Conservation (phyloP, 2,113 vertebrate genomes). For the Ranitomeya variabilis region DNA sequence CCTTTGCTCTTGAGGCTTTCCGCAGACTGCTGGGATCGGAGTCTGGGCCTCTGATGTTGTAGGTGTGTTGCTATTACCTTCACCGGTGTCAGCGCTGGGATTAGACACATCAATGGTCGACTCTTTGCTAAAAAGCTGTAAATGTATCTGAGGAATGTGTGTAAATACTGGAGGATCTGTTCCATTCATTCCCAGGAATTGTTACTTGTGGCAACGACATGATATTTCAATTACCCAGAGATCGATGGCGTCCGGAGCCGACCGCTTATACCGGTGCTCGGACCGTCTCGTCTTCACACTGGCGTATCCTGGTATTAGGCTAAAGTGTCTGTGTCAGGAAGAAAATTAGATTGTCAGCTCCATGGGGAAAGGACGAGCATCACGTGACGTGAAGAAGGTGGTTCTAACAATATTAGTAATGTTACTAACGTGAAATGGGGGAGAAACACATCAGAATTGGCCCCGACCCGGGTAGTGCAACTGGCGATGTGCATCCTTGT, state of each 20-base stretch:
- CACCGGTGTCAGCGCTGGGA: slow-evolving; percentile 27
- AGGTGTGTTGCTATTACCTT: slow-evolving; percentile 25
- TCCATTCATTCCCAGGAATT: not conserved
- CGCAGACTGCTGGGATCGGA: slow-evolving; percentile 4
- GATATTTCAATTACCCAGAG: not conserved
- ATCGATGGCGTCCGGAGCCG: not conserved
- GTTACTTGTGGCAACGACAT: not conserved
- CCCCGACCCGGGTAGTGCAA: too few species aligned
- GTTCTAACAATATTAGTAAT: too few species aligned
- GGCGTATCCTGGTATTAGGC: too few species aligned
- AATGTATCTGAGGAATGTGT: slow-evolving; percentile 16
- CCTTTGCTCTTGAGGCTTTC: slow-evolving; percentile 33
- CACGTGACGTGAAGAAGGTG: too few species aligned
- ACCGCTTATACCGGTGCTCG: not conserved
- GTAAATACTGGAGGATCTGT: not conserved
- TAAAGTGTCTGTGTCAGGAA: too few species aligned
- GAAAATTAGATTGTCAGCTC: too few species aligned
- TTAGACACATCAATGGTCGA: slow-evolving; percentile 29
- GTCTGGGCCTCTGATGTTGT: slow-evolving; percentile 38
- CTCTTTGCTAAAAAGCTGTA: slow-evolving; percentile 1
- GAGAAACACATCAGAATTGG: too few species aligned
- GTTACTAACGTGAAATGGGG: too few species aligned
- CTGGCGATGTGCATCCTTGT: too few species aligned
- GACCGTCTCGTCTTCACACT: too few species aligned
- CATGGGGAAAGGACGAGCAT: too few species aligned